phyloP scores from a whole-genome alignment of 2,888 invertebrate genomes.

The Netelia inedita region DNA sequence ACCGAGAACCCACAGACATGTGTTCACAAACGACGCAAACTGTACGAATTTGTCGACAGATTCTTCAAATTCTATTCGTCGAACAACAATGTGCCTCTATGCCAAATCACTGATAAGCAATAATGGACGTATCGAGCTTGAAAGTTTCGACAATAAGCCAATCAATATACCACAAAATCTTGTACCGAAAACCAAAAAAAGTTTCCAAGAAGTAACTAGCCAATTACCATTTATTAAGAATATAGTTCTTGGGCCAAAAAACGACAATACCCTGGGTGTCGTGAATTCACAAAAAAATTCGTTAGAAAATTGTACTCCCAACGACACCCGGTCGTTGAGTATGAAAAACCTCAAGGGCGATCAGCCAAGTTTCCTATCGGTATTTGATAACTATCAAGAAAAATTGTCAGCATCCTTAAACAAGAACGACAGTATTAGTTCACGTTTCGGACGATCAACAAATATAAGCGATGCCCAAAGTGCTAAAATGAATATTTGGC shows the following conservation, averaged over 20 bases:
- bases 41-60: not conserved
- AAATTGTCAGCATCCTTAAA: not conserved
- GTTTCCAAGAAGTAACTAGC: not conserved
- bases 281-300: not conserved
- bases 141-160: not conserved
- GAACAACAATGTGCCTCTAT: not conserved
- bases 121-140: not conserved
- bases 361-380: not conserved
- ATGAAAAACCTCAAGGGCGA: not conserved
- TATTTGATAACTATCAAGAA: not conserved
- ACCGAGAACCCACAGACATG: slow-evolving; percentile 25
- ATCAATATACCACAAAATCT: not conserved
- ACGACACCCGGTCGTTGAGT: not conserved
- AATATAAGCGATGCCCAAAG: not conserved
- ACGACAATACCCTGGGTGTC: not conserved
- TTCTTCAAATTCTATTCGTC: not conserved
- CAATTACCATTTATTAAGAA: not conserved
- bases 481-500: not conserved
- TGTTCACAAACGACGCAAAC: not conserved
- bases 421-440: not conserved
- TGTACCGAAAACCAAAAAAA: not conserved
- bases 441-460: not conserved
- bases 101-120: not conserved
- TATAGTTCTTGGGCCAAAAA: not conserved
- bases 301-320: not conserved